Conservation (phyloP, 2,113 vertebrate genomes). For the Vireo altiloquus region DNA sequence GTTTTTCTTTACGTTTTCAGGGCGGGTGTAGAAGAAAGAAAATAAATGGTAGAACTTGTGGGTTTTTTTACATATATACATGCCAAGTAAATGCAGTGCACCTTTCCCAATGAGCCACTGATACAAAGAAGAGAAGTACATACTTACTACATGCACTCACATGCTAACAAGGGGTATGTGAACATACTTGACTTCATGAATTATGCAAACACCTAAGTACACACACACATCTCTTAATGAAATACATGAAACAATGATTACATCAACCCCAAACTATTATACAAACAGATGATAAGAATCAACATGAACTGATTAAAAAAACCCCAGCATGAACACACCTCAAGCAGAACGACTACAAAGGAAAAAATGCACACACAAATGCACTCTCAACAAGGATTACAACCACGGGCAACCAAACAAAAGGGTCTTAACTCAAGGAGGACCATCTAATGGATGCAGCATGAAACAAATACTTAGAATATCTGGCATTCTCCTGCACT, state of each 20-base stretch:
- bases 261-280: conserved; percentile 64
- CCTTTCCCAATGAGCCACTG: conserved; percentile 2
- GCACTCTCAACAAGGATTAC: not conserved
- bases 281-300: conserved; percentile 53
- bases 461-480: not conserved
- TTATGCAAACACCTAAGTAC: conserved; percentile 46
- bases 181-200: conserved; percentile 60
- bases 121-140: conserved; percentile 7
- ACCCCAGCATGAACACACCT: not conserved
- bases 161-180: conserved; percentile 30
- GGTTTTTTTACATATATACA: conserved; percentile 28
- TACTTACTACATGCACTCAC: not conserved
- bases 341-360: not conserved
- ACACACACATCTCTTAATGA: conserved; percentile 37
- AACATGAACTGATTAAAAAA: conserved; percentile 52
- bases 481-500: not conserved
- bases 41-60: conserved; percentile 54
- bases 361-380: not conserved
- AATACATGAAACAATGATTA: conserved; percentile 57
- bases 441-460: not conserved
- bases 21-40: conserved; percentile 53
- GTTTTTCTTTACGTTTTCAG: conserved; percentile 66
- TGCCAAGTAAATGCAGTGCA: conserved; percentile 18
- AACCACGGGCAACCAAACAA: not conserved
- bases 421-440: not conserved